These are phyloP conservation scores for Pempheris klunzingeri DNA, from an alignment of 2,797 vertebrate species.

Conservation along the genomic window DNA sequence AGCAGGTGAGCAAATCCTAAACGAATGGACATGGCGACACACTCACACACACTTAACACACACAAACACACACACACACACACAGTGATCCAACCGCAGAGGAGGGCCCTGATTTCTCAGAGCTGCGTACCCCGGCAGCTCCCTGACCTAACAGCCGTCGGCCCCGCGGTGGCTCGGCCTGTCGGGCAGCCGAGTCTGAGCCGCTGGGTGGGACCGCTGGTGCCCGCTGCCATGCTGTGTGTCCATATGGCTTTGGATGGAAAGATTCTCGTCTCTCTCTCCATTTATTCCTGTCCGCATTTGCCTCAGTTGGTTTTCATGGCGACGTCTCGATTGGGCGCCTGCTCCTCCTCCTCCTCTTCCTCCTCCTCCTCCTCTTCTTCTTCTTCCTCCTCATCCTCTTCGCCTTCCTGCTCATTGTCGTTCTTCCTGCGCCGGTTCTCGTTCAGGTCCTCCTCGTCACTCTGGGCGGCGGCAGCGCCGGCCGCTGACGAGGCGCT, in stretches of 20 bases:
- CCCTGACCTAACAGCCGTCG: constrained; percentile 47
- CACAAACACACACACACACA: constrained; percentile 40
- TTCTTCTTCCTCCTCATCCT: constrained; percentile 90
- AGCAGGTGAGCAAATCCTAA: constrained; percentile 41
- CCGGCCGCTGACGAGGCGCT: constrained; percentile 82
- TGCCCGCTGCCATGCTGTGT: constrained; percentile 79
- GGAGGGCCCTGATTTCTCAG: constrained; percentile 78
- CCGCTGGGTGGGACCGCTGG: constrained; percentile 47
- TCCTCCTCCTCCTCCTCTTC: constrained; percentile 91
- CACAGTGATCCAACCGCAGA: constrained; percentile 74
- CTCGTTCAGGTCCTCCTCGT: constrained; percentile 94
- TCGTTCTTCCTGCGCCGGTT: constrained; percentile 87
- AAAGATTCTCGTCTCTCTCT: constrained; percentile 72
- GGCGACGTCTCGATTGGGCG: constrained; percentile 90
- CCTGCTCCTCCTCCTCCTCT: constrained; percentile 85
- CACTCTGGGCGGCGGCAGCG: constrained; percentile 84
- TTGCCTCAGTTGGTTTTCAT: constrained; percentile 95
- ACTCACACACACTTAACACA: constrained; percentile 39
- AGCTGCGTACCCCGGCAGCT: constrained; percentile 59
- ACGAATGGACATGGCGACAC: constrained; percentile 58
- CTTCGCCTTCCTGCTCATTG: constrained; percentile 88
- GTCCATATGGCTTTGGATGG: constrained; percentile 92
- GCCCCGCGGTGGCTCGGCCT: constrained; percentile 54
- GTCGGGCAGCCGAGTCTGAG: constrained; percentile 48
- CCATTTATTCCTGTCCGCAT: constrained; percentile 31